Conservation (phyloP, 2,113 vertebrate species). For the Pterophyllum scalare region DNA sequence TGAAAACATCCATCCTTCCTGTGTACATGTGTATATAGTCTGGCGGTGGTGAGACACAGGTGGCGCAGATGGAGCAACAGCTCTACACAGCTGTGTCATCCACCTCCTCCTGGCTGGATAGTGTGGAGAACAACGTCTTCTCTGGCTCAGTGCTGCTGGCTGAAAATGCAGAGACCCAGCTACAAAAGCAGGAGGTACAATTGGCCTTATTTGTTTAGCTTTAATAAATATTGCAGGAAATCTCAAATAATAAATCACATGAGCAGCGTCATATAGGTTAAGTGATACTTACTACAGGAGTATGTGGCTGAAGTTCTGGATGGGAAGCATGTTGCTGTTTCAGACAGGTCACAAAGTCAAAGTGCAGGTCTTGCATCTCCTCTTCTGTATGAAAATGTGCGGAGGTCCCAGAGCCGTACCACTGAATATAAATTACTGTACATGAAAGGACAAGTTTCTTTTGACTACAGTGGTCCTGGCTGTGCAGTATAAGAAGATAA, state of each 20-base stretch:
- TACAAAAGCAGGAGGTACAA: constrained; percentile 87
- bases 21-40: constrained; percentile 61
- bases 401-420: not conserved
- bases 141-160: constrained; percentile 82
- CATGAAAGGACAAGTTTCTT: not conserved
- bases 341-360: not conserved
- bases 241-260: not conserved
- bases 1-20: not conserved
- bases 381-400: not conserved
- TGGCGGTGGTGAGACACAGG: constrained; percentile 68
- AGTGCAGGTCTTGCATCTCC: not conserved
- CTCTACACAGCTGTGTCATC: constrained; percentile 86
- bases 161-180: constrained; percentile 85
- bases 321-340: not conserved
- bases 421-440: not conserved
- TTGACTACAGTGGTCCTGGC: not conserved
- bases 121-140: constrained; percentile 87
- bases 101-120: constrained; percentile 88
- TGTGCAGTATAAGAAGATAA: not conserved
- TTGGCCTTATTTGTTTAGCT: not conserved
- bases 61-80: constrained; percentile 84
- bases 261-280: not conserved
- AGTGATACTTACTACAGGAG: not conserved
- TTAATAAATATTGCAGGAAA: not conserved
- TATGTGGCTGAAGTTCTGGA: not conserved